Evolutionary conservation across 2,888 invertebrate genomes (phyloP), one percentile per base, ranked within the genome.

Genomic region (Fragum whitleyi): DNA sequence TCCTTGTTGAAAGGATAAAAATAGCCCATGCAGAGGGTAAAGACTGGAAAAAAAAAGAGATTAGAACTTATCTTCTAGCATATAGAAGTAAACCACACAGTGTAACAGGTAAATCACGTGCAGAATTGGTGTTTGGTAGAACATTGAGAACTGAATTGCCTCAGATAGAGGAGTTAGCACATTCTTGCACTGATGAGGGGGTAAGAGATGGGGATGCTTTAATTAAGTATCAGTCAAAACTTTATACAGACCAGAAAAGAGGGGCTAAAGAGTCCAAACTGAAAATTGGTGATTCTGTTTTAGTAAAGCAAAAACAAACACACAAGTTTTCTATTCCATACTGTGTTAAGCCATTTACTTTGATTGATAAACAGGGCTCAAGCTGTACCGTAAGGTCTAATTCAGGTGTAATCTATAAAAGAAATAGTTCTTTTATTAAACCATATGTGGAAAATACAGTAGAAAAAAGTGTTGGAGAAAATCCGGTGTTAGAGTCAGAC

Each of bases 1-100:
- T 78, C 81, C 3, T 26, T 87, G n/a, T 55, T 86, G 70, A 88
- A 88, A 29, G 79, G 14, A 73, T 87, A 7, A 32, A 74, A 53
- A 87, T 87, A 32, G 76, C 85, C 5, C 78, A 86, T 3, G 74
- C 71, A 1, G 71, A 86, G 68, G 21, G 65, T 5, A 29, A 39
- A 28, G 69, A 81, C 29, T 82, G 77, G 80, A 76, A 71, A 39
- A n/a, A n/a, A n/a, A 57, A 28, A 23, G 83, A 86, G 59, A 2
- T 84, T 26, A 3, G 62, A 21, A 83, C 79, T 39, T 80, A 82
- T 26, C 28, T 88, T 16, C 14, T 84, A 0, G 77, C 80, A 5
- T 82, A 87, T 71, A 14, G 81, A 1, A 67, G 74, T 21, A 85
- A 75, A 70, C 86, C 79, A 73, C 87, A 87, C 23, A 53, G 21